These are phyloP conservation scores for Enteromius treurensis DNA, from an alignment of 2,797 vertebrate species.

Conservation along the genomic window DNA sequence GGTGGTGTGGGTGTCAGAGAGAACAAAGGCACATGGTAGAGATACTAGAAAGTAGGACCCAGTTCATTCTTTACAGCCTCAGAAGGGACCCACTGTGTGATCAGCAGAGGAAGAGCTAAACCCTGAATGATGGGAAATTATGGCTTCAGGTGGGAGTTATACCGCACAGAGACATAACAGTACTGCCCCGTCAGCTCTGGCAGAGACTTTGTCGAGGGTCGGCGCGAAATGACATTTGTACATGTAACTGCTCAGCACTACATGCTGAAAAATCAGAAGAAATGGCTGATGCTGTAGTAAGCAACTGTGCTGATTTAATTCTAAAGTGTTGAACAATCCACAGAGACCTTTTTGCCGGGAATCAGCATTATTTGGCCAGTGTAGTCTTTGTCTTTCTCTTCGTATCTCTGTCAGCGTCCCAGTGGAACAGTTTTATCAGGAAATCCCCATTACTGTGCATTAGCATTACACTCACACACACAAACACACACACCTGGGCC, in stretches of 20 bases:
- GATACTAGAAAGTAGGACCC: slow-evolving; percentile 3
- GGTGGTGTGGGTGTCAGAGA: slow-evolving; percentile 60
- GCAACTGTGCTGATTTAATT: slow-evolving; percentile 24
- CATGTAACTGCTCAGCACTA: neutral
- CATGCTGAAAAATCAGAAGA: neutral
- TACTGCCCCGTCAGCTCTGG: slow-evolving; percentile 14
- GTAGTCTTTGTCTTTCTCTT: neutral
- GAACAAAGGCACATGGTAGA: slow-evolving; percentile 49
- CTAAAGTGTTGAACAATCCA: neutral
- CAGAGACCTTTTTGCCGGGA: neutral
- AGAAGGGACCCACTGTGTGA: slow-evolving; percentile 3
- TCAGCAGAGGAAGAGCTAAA: slow-evolving; percentile 16
- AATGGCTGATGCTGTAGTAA: slow-evolving; percentile 15
- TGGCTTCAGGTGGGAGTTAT: slow-evolving; percentile 23
- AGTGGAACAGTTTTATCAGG: slow-evolving; percentile 55
- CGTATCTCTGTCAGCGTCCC: slow-evolving; percentile 33
- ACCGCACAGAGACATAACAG: slow-evolving; percentile 28
- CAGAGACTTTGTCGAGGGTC: slow-evolving; percentile 16
- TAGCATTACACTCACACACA: slow-evolving; percentile 51
- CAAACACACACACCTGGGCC: slow-evolving; percentile 9
- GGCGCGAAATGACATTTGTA: neutral
- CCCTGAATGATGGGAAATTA: slow-evolving; percentile 34
- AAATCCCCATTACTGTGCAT: slow-evolving; percentile 56
- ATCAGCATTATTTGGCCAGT: slow-evolving; percentile 12
- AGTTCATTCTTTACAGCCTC: neutral